A percentile compares a stretch with the other conserved stretches of the same genome.
Conservation (phyloP, 2,888 invertebrate species). For the Cephus runcator region DNA sequence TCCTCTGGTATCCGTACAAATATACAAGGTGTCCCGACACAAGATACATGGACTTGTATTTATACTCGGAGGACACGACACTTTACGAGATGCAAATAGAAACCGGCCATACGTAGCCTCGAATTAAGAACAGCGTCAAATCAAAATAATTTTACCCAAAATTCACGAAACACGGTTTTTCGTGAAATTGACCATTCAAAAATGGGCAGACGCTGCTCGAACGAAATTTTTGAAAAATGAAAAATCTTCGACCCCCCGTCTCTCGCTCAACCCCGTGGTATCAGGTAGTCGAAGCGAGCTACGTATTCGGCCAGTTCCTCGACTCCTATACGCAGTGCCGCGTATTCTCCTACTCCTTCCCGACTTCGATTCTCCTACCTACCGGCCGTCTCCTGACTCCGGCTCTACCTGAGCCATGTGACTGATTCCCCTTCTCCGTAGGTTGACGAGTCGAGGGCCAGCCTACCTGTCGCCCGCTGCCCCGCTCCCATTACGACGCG, state of each 20-base stretch:
- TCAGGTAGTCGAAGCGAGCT: neutral
- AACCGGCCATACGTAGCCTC: neutral
- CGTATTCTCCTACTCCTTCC: slow-evolving; percentile 15
- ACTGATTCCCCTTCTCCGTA: slow-evolving; percentile 62
- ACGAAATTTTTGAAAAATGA: neutral
- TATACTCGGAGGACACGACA: neutral
- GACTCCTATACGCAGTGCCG: neutral
- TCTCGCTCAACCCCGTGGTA: neutral
- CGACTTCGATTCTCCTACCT: slow-evolving; percentile 4
- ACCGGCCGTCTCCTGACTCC: slow-evolving; percentile 30
- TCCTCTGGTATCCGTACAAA: neutral
- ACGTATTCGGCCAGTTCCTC: neutral
- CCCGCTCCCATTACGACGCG: slow-evolving; percentile 66
- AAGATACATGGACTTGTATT: neutral
- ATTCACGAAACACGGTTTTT: neutral
- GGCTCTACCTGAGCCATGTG: slow-evolving; percentile 58
- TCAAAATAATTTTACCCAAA: neutral
- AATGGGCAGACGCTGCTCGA: neutral
- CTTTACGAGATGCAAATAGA: neutral
- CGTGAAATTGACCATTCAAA: fast-evolving
- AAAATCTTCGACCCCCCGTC: neutral
- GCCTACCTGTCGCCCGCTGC: slow-evolving; percentile 65
- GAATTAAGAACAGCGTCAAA: neutral
- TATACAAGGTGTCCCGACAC: neutral
- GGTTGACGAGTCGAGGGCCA: slow-evolving; percentile 62